Base-by-base conservation (phyloP, 2,113 vertebrate genomes). In the Silurus glanis region DNA sequence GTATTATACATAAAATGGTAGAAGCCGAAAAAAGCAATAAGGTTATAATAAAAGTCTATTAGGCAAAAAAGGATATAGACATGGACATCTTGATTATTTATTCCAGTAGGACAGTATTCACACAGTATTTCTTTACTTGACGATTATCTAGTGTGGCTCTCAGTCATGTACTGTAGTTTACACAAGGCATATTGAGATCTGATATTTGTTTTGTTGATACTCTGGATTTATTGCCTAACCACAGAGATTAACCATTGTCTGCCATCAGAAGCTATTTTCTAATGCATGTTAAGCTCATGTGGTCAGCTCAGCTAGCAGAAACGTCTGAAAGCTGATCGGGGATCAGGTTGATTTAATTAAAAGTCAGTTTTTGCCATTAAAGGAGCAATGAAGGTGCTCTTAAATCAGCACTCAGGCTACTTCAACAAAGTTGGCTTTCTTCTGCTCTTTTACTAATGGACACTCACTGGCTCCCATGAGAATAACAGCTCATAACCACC, bases 151-250 rank as follows among this genome's bases (percentile, higher is more conserved):
- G 76, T 67, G 59, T 85, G 69, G 53, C 53, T 85, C 13, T n/a
- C 56, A 76, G 45, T 64, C 58, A 28, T 59, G 37, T 19, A 19
- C 56, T 59, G 37, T 19, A 19, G 14, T 80, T 45, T 80, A 5
- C 28, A 80, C 37, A 13, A 59, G 19, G 28, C 58, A 45, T 71
- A 25, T 21, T 61, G 69, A 83, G 59, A 76, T 51, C 9, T 59
- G 84, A 69, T 45, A 78, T 88, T 86, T 76, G 6, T 56, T 88
- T 86, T 76, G 6, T 56, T 83, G 74, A 49, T 79, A 75, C 37
- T 83, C 72, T 75, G 61, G 86, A 83, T 86, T 84, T 86, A 86
- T 69, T 79, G 51, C 49, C 87, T 88, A 82, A 84, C 85, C 56
- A 80, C 87, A 86, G 56, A 72, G 84, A 85, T 51, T 87, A 89